phyloP scores from a whole-genome alignment of 2,113 vertebrate species.

The Otis tarda region DNA sequence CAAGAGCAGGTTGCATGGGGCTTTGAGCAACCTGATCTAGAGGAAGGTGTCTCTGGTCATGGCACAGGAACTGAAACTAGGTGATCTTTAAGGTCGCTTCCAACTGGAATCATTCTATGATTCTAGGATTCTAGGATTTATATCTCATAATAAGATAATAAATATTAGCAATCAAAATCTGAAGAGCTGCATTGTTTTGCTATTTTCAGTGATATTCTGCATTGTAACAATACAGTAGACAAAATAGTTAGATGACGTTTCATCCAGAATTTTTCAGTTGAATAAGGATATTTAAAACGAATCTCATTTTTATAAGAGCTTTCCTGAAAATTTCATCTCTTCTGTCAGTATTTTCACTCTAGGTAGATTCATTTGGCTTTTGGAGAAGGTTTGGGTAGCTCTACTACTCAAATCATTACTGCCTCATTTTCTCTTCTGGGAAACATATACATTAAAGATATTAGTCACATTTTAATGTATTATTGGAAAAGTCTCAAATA shows the following conservation, averaged over 20 bases:
- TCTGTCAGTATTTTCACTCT: background rate
- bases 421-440: background rate
- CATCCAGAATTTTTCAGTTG: background rate
- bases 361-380: background rate
- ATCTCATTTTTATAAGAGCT: background rate
- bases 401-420: background rate
- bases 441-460: background rate
- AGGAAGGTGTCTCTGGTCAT: too few species aligned
- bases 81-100: too few species aligned
- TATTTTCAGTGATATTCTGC: background rate
- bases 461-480: background rate
- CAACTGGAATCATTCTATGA: too few species aligned
- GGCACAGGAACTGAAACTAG: too few species aligned
- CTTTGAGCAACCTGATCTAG: too few species aligned
- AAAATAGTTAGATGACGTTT: background rate
- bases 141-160: background rate
- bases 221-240: background rate
- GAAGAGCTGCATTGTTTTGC: rapidly evolving
- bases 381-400: background rate
- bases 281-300: background rate
- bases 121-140: background rate
- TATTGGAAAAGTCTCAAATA: background rate
- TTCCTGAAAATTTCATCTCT: background rate
- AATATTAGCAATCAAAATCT: background rate
- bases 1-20: too few species aligned